Evolutionary conservation across 2,888 invertebrate genomes (phyloP).

Genomic region (Drosophila pegasa): DNA sequence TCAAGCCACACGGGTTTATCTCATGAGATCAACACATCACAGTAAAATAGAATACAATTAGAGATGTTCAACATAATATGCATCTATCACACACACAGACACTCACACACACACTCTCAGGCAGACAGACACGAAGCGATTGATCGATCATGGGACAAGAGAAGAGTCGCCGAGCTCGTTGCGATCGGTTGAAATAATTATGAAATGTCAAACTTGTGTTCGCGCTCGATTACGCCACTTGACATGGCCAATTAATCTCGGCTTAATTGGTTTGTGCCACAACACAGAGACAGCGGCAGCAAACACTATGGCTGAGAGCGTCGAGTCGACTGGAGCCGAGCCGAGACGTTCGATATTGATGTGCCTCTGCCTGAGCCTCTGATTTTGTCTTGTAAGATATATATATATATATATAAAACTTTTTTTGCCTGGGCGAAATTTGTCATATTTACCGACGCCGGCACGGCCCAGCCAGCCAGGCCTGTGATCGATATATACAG

Average conservation of each 20-base stretch:
- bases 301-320: slow-evolving; percentile 49
- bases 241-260: slow-evolving; percentile 82
- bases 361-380: slow-evolving; percentile 69
- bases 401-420: slow-evolving; percentile 20
- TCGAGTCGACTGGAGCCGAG: slow-evolving; percentile 20
- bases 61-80: slow-evolving; percentile 25
- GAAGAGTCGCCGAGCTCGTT: slow-evolving; percentile 37
- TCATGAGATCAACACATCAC: slow-evolving; percentile 65
- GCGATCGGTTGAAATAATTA: slow-evolving; percentile 77
- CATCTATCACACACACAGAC: slow-evolving; percentile 44
- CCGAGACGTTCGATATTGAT: slow-evolving; percentile 71
- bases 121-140: slow-evolving; percentile 21
- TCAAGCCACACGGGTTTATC: slow-evolving; percentile 51
- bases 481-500: slow-evolving; percentile 72
- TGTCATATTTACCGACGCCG: slow-evolving; percentile 75
- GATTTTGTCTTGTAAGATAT: slow-evolving; percentile 66
- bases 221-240: slow-evolving; percentile 82
- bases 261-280: slow-evolving; percentile 82
- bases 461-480: slow-evolving; percentile 20
- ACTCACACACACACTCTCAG: slow-evolving; percentile 11
- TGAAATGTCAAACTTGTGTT: slow-evolving; percentile 82
- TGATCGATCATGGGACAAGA: slow-evolving; percentile 72
- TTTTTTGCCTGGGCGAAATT: slow-evolving; percentile 58
- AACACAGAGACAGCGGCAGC: slow-evolving; percentile 49
- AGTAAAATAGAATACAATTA: slow-evolving; percentile 47